phyloP scores from a whole-genome alignment of 2,888 invertebrate species.

The Trileptium ribeirensis region DNA sequence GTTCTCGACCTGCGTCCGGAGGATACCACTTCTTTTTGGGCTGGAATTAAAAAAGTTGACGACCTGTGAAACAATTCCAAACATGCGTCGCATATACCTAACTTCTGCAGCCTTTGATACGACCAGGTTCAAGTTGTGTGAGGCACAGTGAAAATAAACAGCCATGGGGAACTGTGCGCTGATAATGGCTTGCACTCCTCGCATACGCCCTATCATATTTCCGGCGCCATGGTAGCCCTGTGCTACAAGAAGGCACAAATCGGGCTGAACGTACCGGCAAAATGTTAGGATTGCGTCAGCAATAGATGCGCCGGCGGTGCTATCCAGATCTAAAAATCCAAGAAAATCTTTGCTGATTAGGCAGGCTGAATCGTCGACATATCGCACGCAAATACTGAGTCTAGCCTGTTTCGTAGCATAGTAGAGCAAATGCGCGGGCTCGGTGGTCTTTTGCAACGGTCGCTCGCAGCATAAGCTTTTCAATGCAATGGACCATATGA shows the following conservation, averaged over 20 bases:
- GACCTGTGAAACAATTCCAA: neutral
- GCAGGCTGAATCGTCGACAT: neutral
- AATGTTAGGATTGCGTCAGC: neutral
- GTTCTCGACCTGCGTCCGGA: neutral
- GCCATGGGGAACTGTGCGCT: neutral
- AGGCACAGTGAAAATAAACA: constrained; percentile 8
- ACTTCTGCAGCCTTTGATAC: neutral
- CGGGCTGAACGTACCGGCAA: neutral
- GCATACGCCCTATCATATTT: constrained; percentile 8
- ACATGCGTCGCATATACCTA: neutral
- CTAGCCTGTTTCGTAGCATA: constrained; percentile 11
- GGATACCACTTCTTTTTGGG: neutral
- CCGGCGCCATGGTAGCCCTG: constrained; percentile 17
- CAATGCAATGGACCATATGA: neutral
- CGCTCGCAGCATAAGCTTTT: neutral
- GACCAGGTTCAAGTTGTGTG: neutral
- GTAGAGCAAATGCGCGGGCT: neutral
- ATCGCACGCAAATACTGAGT: neutral
- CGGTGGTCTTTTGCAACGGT: neutral
- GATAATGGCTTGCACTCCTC: constrained; percentile 13
- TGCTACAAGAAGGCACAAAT: neutral
- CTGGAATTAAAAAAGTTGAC: neutral
- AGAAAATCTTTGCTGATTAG: constrained; percentile 3
- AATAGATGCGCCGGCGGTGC: neutral
- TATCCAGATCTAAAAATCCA: neutral